A percentile compares a stretch with the other conserved stretches of the same genome.
phyloP scores from a whole-genome alignment of 2,113 vertebrate genomes.

The Petrocephalus zakoni region DNA sequence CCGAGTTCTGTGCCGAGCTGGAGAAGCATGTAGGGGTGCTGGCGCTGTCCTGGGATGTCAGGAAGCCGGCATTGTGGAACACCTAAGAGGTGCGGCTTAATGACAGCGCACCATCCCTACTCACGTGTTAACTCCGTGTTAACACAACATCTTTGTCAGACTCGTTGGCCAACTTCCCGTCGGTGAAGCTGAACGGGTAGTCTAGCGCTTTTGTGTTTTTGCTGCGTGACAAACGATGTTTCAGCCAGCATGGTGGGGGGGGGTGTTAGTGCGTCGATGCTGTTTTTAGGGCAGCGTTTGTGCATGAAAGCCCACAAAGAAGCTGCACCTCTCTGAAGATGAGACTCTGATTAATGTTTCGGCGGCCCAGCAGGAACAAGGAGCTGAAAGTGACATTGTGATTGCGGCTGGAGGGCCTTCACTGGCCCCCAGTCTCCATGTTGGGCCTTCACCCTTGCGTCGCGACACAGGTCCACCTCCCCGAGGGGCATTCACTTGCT shows the following conservation, averaged over 20 bases:
- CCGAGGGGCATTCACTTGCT: background rate
- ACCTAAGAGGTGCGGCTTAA: background rate
- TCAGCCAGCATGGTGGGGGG: background rate
- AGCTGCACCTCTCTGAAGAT: conserved; percentile 1
- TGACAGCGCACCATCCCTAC: background rate
- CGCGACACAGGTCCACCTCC: background rate
- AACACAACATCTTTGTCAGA: too few relatives aligned
- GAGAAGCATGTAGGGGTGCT: background rate
- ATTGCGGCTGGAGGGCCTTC: background rate
- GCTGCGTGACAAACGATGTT: background rate
- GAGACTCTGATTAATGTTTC: background rate
- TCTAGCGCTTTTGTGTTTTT: background rate
- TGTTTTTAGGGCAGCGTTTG: background rate
- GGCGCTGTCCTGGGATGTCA: background rate
- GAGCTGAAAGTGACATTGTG: background rate
- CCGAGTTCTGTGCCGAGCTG: background rate
- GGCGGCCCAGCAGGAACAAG: background rate
- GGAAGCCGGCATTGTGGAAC: background rate
- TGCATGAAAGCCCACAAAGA: background rate
- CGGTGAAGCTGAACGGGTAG: background rate
- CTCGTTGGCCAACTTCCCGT: background rate
- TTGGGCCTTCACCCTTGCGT: background rate
- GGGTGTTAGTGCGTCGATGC: background rate
- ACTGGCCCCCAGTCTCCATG: background rate
- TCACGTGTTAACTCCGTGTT: background rate